These are phyloP conservation scores for Mystacides longicornis DNA, from an alignment of 2,888 invertebrate genomes.

Conservation along the genomic window DNA sequence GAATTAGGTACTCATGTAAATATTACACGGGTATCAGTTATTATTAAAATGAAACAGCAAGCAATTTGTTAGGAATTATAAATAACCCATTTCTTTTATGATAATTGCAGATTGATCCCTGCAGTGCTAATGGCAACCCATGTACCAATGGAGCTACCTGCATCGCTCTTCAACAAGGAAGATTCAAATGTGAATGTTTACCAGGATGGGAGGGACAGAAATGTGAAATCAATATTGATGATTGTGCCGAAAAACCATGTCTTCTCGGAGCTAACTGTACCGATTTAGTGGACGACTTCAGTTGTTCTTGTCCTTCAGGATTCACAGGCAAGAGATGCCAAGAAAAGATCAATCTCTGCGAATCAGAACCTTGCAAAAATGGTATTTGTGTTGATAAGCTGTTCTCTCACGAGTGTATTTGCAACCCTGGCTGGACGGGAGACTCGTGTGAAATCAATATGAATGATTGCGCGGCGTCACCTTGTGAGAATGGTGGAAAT, in stretches of 20 bases:
- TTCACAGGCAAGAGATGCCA: constrained; percentile 96
- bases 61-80: constrained; percentile 5
- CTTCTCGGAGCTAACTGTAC: constrained; percentile 86
- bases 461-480: constrained; percentile 81
- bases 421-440: constrained; percentile 88
- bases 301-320: constrained; percentile 87
- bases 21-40: not conserved
- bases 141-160: constrained; percentile 88
- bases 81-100: constrained; percentile 29
- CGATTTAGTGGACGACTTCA: constrained; percentile 90
- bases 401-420: constrained; percentile 80
- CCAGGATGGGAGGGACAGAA: constrained; percentile 97
- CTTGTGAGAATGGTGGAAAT: constrained; percentile 88
- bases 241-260: constrained; percentile 89
- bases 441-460: constrained; percentile 81
- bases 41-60: not conserved
- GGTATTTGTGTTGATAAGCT: constrained; percentile 88
- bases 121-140: constrained; percentile 81
- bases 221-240: constrained; percentile 89
- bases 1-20: too few species aligned
- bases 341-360: constrained; percentile 88
- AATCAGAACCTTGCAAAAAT: constrained; percentile 84
- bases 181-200: constrained; percentile 90
- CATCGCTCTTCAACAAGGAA: constrained; percentile 81
- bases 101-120: constrained; percentile 87